These are phyloP conservation scores for Drosophila quadrilineata DNA, from an alignment of 1,140 invertebrate species.

Conservation along the genomic window DNA sequence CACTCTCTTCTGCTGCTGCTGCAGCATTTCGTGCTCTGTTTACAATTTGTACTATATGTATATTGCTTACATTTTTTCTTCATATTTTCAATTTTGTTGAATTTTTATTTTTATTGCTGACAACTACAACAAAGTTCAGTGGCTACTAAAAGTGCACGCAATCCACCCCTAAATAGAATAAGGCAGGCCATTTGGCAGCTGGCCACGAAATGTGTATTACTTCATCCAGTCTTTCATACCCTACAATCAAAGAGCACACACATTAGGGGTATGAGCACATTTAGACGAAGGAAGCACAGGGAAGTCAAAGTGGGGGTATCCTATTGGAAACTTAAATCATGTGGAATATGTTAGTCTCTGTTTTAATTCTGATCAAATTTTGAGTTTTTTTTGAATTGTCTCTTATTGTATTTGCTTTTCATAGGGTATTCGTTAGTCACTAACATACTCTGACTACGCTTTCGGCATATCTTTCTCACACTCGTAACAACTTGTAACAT, in stretches of 20 bases:
- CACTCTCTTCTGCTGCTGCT: slow-evolving; percentile 32
- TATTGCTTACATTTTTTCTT: slow-evolving; percentile 23
- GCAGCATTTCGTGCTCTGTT: slow-evolving; percentile 67
- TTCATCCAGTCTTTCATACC: slow-evolving; percentile 15
- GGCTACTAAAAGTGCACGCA: slow-evolving; percentile 40
- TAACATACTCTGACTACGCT: too few species aligned
- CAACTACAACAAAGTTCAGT: slow-evolving; percentile 38
- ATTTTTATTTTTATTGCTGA: slow-evolving; percentile 11
- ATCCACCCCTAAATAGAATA: slow-evolving; percentile 26
- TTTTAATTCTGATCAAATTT: too few species aligned
- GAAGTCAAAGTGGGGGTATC: too few species aligned
- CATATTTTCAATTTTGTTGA: slow-evolving; percentile 12
- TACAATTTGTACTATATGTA: slow-evolving; percentile 55
- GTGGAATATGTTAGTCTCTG: too few species aligned
- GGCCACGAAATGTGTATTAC: slow-evolving; percentile 6
- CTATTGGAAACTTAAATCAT: too few species aligned
- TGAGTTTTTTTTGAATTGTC: too few species aligned
- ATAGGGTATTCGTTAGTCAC: background rate
- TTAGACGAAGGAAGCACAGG: too few species aligned
- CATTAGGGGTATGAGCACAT: too few species aligned
- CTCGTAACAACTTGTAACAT: slow-evolving; percentile 37
- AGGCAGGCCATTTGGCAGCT: slow-evolving; percentile 25
- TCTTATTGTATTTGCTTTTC: background rate
- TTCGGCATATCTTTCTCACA: background rate
- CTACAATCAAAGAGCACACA: too few species aligned